A percentile compares a stretch with the other conserved stretches of the same genome.
Conservation (phyloP, 2,888 invertebrate genomes). For the Mimumesa dahlbomi region DNA sequence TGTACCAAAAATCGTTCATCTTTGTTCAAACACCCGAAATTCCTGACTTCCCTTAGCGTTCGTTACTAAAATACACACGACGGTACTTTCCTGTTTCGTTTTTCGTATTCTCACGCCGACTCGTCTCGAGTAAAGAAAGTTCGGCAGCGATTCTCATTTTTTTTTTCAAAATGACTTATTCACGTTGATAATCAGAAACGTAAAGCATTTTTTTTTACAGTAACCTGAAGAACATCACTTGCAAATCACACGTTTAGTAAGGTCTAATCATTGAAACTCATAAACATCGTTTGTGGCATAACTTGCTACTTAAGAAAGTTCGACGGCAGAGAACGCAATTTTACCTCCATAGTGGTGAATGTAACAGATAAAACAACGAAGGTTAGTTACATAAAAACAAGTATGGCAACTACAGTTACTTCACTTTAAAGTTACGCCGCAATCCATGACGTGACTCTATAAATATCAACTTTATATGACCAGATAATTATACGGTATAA, state of each 20-base stretch:
- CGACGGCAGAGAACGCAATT: constrained; percentile 24
- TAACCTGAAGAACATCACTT: too few species aligned
- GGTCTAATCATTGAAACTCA: not conserved
- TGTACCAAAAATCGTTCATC: constrained; percentile 39
- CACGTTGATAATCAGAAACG: not conserved
- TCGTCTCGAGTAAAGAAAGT: constrained; percentile 39
- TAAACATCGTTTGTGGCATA: constrained; percentile 3
- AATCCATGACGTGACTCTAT: constrained; percentile 49
- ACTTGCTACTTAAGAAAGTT: constrained; percentile 26
- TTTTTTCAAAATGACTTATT: too few species aligned
- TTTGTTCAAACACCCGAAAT: constrained; percentile 32
- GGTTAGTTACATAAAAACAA: constrained; percentile 56
- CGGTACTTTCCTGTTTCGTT: constrained; percentile 54
- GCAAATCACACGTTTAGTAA: not conserved
- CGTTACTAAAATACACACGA: constrained; percentile 62
- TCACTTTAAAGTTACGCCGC: constrained; percentile 38
- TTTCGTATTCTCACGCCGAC: constrained; percentile 46
- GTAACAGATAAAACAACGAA: constrained; percentile 47
- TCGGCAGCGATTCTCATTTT: constrained; percentile 50
- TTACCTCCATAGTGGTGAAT: constrained; percentile 20
- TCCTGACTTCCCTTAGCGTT: constrained; percentile 43
- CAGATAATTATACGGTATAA: constrained; percentile 33
- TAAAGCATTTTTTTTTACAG: too few species aligned
- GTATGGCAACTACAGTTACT: constrained; percentile 41
- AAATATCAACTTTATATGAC: constrained; percentile 44